Conservation (phyloP, 2,888 invertebrate species). For the Stomorhina lunata region DNA sequence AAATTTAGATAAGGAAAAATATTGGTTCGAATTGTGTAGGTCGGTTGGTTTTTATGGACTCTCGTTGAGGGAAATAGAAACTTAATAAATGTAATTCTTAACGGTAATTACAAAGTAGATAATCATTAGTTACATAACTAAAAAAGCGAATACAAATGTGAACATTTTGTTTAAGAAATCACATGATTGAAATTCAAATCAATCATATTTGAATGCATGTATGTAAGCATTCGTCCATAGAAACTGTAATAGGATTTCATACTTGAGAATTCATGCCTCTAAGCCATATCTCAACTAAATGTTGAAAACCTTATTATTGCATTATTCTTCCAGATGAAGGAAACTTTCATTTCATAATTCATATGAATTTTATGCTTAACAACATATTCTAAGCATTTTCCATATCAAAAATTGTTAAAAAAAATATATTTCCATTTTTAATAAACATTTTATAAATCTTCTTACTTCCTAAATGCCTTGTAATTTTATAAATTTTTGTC, state of each 20-base stretch:
- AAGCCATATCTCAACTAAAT: too few species aligned
- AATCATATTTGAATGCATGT: constrained; percentile 7
- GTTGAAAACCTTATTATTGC: too few species aligned
- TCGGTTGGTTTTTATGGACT: not conserved
- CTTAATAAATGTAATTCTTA: constrained; percentile 33
- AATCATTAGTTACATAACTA: not conserved
- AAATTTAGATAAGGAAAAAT: constrained; percentile 12
- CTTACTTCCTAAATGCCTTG: constrained; percentile 22
- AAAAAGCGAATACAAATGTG: not conserved
- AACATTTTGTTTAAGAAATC: not conserved
- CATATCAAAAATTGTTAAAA: too few species aligned
- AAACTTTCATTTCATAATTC: not conserved
- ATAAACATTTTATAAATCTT: not conserved
- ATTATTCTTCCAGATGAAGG: too few species aligned
- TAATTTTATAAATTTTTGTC: constrained; percentile 6
- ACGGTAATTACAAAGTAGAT: constrained; percentile 28
- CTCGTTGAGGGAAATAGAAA: not conserved
- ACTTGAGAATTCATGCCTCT: too few species aligned
- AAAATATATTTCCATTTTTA: constrained; percentile 7
- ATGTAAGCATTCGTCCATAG: too few species aligned
- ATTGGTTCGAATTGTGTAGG: not conserved
- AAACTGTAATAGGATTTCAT: too few species aligned
- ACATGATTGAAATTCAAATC: constrained; percentile 7
- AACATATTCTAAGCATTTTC: too few species aligned
- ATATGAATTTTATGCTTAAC: too few species aligned